These are phyloP conservation scores for Enhydra lutris DNA, from an alignment of 2,113 vertebrate species.

Conservation along the genomic window DNA sequence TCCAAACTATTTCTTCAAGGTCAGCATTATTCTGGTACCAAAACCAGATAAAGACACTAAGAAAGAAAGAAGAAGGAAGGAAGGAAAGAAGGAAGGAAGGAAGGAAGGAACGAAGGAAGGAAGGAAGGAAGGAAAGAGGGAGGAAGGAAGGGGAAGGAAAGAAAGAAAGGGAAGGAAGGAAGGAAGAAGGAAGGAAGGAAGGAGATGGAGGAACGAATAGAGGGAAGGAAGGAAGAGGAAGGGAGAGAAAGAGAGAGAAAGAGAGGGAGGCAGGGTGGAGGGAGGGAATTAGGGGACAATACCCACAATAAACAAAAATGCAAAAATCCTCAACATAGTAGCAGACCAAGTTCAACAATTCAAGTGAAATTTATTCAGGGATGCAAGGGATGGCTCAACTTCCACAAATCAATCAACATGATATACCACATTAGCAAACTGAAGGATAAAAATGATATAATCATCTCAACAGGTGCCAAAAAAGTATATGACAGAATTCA, in stretches of 20 bases:
- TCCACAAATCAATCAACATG: background rate
- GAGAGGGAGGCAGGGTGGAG: background rate
- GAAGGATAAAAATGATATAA: background rate
- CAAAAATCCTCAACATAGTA: background rate
- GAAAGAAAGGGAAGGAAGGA: no score
- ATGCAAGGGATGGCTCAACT: background rate
- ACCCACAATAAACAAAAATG: background rate
- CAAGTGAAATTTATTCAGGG: background rate
- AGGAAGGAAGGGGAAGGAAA: background rate
- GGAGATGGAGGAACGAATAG: no score
- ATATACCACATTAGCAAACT: background rate
- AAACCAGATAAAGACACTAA: background rate
- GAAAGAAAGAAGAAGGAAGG: background rate
- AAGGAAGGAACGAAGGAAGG: background rate
- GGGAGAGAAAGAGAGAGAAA: background rate
- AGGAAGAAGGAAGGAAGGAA: background rate
- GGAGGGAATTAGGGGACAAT: background rate
- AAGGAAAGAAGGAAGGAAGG: background rate
- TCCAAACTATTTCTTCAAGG: background rate
- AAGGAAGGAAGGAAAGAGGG: no score
- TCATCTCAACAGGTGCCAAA: background rate
- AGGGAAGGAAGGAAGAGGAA: no score
- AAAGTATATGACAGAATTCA: background rate
- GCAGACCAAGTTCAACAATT: background rate
- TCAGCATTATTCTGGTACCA: background rate